Percentiles rank a stretch among this genome's conserved stretches.
Conservation (phyloP, 2,113 vertebrate species). For the Hyla sarda region DNA sequence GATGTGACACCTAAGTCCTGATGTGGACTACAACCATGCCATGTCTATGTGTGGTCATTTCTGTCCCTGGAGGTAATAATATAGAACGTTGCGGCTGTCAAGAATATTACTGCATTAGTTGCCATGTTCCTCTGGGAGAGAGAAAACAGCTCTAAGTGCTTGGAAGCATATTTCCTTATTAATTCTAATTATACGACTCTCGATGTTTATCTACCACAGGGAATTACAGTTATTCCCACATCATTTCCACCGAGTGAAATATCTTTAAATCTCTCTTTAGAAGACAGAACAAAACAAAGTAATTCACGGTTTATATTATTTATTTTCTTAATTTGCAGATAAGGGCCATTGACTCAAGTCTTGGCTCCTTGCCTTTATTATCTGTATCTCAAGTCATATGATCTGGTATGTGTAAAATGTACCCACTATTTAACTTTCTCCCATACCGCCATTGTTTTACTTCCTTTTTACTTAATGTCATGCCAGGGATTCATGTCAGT, state of each 20-base stretch:
- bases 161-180: conserved; percentile 11
- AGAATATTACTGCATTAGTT: conserved; percentile 2
- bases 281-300: neutral
- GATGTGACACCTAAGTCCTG: neutral
- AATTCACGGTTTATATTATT: conserved; percentile 3
- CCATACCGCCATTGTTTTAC: conserved; percentile 41
- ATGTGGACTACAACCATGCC: neutral
- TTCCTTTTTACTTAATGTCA: conserved; percentile 44
- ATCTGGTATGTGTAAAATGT: conserved; percentile 12
- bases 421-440: conserved; percentile 14
- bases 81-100: neutral
- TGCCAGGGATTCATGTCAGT: conserved; percentile 27
- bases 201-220: conserved; percentile 10
- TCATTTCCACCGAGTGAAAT: neutral
- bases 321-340: conserved; percentile 27
- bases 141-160: neutral
- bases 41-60: neutral
- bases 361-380: neutral
- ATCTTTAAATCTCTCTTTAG: neutral
- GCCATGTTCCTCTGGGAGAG: neutral
- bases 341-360: neutral
- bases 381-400: conserved; percentile 21
- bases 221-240: neutral
- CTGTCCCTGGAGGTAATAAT: neutral
- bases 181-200: conserved; percentile 16